These are phyloP conservation scores for Holacanthus passer DNA, from an alignment of 2,113 vertebrate species.

Conservation along the genomic window DNA sequence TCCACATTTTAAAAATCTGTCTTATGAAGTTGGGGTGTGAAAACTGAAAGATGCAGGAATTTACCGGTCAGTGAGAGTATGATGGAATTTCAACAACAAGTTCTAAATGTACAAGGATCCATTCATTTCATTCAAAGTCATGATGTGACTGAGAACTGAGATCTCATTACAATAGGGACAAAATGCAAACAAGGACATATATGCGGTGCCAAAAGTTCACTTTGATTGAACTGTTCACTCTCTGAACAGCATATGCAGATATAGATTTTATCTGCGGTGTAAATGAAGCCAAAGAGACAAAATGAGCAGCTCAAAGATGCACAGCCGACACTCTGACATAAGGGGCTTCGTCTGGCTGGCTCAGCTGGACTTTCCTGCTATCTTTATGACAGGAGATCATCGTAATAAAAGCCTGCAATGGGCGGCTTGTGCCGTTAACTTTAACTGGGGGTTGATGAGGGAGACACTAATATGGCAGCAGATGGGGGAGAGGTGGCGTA, in stretches of 20 bases:
- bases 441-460: slow-evolving; percentile 71
- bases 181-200: background rate
- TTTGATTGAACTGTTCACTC: background rate
- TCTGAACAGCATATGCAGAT: background rate
- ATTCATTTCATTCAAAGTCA: background rate
- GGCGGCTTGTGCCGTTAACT: slow-evolving; percentile 67
- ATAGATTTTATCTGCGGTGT: background rate
- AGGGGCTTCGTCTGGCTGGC: slow-evolving; percentile 18
- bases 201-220: background rate
- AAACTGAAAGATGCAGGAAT: too few relatives aligned
- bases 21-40: too few relatives aligned
- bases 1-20: too few relatives aligned
- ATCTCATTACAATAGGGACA: background rate
- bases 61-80: too few relatives aligned
- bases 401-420: slow-evolving; percentile 60
- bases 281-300: slow-evolving; percentile 30
- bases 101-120: background rate
- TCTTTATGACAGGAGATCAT: slow-evolving; percentile 67
- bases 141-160: background rate
- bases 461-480: slow-evolving; percentile 79
- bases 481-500: slow-evolving; percentile 72
- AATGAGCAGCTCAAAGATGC: slow-evolving; percentile 23
- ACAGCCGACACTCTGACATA: background rate
- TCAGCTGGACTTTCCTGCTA: slow-evolving; percentile 44
- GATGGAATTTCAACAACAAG: too few relatives aligned